Base-by-base conservation (phyloP, 2,113 vertebrate genomes). In the Mystacornis crossleyi region DNA sequence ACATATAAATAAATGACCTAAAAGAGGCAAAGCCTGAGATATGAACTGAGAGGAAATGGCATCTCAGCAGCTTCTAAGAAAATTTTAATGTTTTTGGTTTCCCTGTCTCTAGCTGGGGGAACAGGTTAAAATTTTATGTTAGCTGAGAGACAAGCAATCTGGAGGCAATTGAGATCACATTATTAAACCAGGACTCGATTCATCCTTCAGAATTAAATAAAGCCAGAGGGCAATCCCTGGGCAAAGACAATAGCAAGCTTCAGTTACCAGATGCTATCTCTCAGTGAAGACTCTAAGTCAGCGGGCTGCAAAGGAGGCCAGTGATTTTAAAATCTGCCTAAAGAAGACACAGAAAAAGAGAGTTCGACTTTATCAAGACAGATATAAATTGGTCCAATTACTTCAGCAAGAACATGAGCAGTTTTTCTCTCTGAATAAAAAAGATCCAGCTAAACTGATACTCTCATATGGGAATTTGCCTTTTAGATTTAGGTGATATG, bases 1-100 rank as follows among this genome's bases (percentile, higher is more conserved):
- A 57, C 51, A 73, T 42, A 94, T 51, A 95, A 96, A 97, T 92
- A 95, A 95, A 95, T 86, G 89, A 96, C 89, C 86, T 95, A 87
- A 51, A 71, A 94, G 58, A 90, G 29, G 54, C 71, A 72, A 75
- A 95, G 53, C n/a, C 58, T 20, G 31, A 75, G 57, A 90, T 19
- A 33, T 21, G 42, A 90, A 38, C 23, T 42, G 62, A 82, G 36
- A 92, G 58, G 75, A 96, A 95, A 92, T 1, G 4, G 66, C 33
- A 82, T 31, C 50, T 65, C 6, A 4, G 50, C 61, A 94, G 24
- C 42, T 43, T 61, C 24, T 43, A 84, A 74, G 60, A 65, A 40
- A 80, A 82, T 34, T 4, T 50, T 62, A 42, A 5, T 78, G 38
- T 33, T 70, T 79, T 36, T 79, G 8, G 19, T 66, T 87, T 89